These are phyloP conservation scores for Hydrolagus affinis DNA, from an alignment of 2,113 vertebrate species.

Conservation along the genomic window DNA sequence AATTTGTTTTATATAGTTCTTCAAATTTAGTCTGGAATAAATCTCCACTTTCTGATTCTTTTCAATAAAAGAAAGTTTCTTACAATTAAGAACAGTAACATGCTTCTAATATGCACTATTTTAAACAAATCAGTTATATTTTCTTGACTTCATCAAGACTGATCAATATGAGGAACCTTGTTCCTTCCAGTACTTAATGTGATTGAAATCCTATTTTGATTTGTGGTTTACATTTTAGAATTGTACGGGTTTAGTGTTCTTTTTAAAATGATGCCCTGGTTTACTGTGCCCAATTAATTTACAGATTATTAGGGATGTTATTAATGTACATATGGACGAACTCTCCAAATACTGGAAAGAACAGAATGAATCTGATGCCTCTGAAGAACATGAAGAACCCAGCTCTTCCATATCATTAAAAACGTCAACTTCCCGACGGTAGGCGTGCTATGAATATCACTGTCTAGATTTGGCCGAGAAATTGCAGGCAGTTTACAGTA, in stretches of 20 bases:
- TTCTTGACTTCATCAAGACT: not conserved
- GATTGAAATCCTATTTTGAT: not conserved
- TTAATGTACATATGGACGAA: conserved; percentile 83
- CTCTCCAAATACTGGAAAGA: conserved; percentile 78
- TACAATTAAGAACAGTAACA: too few species aligned
- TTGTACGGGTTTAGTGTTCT: not conserved
- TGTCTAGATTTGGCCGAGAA: not conserved
- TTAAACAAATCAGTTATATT: not conserved
- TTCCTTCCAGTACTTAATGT: not conserved
- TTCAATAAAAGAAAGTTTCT: too few species aligned
- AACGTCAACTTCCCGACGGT: conserved; percentile 55
- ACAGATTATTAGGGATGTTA: conserved; percentile 89
- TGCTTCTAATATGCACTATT: not conserved
- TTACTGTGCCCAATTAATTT: conserved; percentile 22
- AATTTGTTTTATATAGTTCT: too few species aligned
- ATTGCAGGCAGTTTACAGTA: not conserved
- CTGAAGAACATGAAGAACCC: conserved; percentile 42
- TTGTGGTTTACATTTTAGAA: not conserved
- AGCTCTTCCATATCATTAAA: conserved; percentile 44
- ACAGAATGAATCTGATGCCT: conserved; percentile 50
- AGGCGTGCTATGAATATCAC: conserved; percentile 23
- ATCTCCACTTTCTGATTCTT: too few species aligned
- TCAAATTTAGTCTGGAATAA: too few species aligned
- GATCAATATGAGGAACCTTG: not conserved
- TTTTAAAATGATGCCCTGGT: not conserved